These are phyloP conservation scores for Phymorhynchus buccinoides DNA, from an alignment of 1,140 invertebrate species.

Conservation along the genomic window DNA sequence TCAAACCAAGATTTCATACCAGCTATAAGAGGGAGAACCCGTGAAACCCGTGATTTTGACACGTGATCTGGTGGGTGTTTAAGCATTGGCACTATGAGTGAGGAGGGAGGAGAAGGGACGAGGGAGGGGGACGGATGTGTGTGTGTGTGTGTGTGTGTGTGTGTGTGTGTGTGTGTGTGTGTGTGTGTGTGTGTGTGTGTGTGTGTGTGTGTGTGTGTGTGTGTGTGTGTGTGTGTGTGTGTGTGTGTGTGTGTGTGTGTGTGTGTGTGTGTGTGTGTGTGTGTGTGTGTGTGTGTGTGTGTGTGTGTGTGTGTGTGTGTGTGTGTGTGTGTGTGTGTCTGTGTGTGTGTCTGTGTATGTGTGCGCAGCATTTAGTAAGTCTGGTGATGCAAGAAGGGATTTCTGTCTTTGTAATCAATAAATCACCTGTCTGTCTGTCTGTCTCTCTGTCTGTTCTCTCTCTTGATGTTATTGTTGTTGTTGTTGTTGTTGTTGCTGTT, in stretches of 20 bases:
- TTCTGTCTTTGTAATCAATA: too few relatives aligned
- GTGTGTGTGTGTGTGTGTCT: slow-evolving; percentile 1
- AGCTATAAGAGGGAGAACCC: too few relatives aligned
- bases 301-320: background rate
- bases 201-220: slow-evolving; percentile 18
- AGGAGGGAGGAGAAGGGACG: too few relatives aligned
- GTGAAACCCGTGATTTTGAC: too few relatives aligned
- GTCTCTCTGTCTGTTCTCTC: too few relatives aligned
- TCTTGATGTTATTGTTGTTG: too few relatives aligned
- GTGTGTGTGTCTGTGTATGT: background rate
- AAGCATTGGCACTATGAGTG: too few relatives aligned
- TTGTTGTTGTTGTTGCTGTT: too few relatives aligned
- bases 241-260: background rate
- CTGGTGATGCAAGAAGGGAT: too few relatives aligned
- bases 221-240: slow-evolving; percentile 30
- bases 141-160: slow-evolving; percentile 20
- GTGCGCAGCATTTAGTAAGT: background rate
- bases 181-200: slow-evolving; percentile 30
- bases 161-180: slow-evolving; percentile 30
- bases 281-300: background rate
- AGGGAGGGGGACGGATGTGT: background rate
- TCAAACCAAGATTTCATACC: too few relatives aligned
- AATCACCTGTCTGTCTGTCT: too few relatives aligned
- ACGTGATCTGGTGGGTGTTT: too few relatives aligned
- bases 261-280: background rate